Base-by-base conservation (phyloP, 1,140 invertebrate genomes). In the Macrobrachium nipponense region DNA sequence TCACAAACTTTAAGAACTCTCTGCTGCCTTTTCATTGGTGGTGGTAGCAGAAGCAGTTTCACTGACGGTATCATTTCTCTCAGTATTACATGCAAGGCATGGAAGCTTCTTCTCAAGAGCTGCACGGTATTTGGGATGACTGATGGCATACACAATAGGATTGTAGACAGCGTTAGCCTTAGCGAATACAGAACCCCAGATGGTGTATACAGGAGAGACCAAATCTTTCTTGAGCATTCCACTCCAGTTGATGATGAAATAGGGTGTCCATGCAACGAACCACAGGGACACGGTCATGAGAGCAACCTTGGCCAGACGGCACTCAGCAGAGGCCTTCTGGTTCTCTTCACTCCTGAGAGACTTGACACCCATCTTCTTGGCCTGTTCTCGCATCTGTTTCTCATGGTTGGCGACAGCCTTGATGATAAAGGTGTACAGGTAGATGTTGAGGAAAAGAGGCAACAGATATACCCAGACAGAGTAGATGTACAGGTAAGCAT, bases 351-450 rank as follows among this genome's bases (percentile, higher is more conserved):
- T 88, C 72, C 90, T 43, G 14, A 91, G 88, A 12, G 90, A 90
- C n/a, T 90, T 89, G n/a, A 91, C 91, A 72, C 91, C 90, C 64
- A 68, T 68, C 64, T 68, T 68, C 64, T 68, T 68, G 64, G 64
- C 64, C 64, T 68, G 64, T 20, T 68, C 64, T 10, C 64, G 64
- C 64, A 68, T 68, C 64, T 68, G 64, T 27, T 68, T 68, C 84
- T 92, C 92, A 88, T 93, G 92, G 23, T 89, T 89, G 11, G 89
- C 90, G 51, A 93, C 91, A 27, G 92, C 91, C 36, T 89, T 88
- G 58, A 92, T 90, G 82, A 93, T 93, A 85, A 90, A 88, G 80
- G 88, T 90, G 89, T 93, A 93, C 83, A 90, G 91, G 87, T 90
- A 90, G 44, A 91, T 62, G 61, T 89, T 89, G 23, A 84, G 7